phyloP scores from a whole-genome alignment of 2,888 invertebrate species.

The Chironomus tentans region DNA sequence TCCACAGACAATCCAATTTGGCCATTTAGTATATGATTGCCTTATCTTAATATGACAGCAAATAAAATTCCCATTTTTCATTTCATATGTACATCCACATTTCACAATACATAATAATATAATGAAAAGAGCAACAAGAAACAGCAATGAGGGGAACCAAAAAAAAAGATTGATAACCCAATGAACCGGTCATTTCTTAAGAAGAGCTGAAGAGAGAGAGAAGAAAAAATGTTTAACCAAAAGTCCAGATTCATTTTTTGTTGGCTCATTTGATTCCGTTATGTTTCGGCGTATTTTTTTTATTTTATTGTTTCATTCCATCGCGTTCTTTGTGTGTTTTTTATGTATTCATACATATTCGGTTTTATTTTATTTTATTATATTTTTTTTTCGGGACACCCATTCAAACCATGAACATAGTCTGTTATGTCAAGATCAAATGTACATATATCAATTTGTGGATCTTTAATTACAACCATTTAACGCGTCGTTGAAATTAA shows the following conservation, averaged over 20 bases:
- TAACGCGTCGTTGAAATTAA: background rate
- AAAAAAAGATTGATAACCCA: conserved; percentile 14
- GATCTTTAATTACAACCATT: conserved; percentile 13
- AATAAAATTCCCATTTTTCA: conserved; percentile 10
- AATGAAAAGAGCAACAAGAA: too few relatives aligned
- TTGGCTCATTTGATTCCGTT: conserved; percentile 13
- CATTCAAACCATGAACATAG: conserved; percentile 5
- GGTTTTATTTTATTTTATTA: background rate
- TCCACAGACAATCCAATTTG: conserved; percentile 3
- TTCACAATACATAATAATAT: too few relatives aligned
- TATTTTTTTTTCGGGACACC: background rate
- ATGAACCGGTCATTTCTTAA: conserved; percentile 10
- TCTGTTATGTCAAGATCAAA: conserved; percentile 15
- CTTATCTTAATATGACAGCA: conserved; percentile 21
- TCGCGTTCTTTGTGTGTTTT: conserved; percentile 14
- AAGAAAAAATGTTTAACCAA: background rate
- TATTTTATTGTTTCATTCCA: conserved; percentile 9
- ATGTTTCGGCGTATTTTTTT: conserved; percentile 7
- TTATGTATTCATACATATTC: background rate
- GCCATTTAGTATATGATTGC: background rate
- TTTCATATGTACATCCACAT: background rate
- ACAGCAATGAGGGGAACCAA: background rate
- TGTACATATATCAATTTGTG: conserved; percentile 19
- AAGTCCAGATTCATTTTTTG: conserved; percentile 7
- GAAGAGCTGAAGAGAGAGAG: background rate